Base-by-base conservation (phyloP, 1,140 invertebrate genomes). In the Brachionus koreanus region DNA sequence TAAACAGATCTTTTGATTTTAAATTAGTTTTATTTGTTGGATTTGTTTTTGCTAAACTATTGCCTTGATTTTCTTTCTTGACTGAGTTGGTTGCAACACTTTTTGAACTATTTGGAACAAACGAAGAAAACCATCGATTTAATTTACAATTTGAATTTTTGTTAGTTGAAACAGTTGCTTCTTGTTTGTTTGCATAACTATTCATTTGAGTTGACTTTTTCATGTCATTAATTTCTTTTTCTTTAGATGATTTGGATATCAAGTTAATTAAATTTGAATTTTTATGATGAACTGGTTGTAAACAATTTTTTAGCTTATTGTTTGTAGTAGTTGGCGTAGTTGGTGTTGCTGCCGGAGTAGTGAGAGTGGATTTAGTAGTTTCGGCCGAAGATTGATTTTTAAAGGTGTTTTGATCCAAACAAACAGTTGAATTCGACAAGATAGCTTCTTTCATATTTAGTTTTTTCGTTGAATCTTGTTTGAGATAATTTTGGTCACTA, bases 51-150 rank as follows among this genome's bases (percentile, higher is more conserved):
- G 37, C 37, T 5, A 39, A 1, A n/a, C 12, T 69, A 16, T 16
- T 19, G n/a, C 6, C 16, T 12, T 39, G 16, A 39, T 39, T 69
- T 19, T 69, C 37, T 37, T 39, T 39, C 33, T 39, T 19, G 19
- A 39, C 37, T 37, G 65, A 35, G 39, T 39, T 69, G 0, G 65
- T 10, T 35, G 33, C 5, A 12, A 33, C 13, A 33, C 29, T 39
- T 39, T 69, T 69, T 16, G 65, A 69, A n/a, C 65, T 69, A 33
- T 39, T 23, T 5, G 65, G 65, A 37, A 69, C 65, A 43, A 69
- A 39, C 4, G 65, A 37, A 10, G 65, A 69, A 69, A 69, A 69
- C 65, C 65, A 69, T 69, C 65, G 29, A 69, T 69, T 69, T 39
- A 69, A 12, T 23, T 69, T 69, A 69, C 65, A 69, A 39, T 69